Evolutionary conservation across 2,797 vertebrate genomes (phyloP).

Genomic region (Bothrops alternatus): DNA sequence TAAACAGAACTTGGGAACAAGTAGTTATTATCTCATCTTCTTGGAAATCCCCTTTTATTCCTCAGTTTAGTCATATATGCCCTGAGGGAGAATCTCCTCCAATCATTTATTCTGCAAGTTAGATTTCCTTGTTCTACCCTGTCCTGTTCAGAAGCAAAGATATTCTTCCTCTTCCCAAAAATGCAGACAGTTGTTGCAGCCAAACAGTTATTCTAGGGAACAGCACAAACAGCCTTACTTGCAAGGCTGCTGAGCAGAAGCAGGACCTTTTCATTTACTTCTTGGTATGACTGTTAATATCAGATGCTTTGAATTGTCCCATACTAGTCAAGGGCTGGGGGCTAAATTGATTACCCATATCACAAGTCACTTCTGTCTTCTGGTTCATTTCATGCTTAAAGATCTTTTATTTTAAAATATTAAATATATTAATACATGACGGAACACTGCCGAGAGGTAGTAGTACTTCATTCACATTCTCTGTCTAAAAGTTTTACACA

Average conservation of each 20-base stretch:
- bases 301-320: background rate
- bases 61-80: slow-evolving; percentile 19
- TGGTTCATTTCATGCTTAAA: slow-evolving; percentile 28
- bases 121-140: background rate
- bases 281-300: background rate
- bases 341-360: background rate
- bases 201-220: background rate
- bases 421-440: background rate
- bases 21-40: slow-evolving; percentile 12
- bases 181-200: background rate
- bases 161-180: background rate
- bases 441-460: background rate
- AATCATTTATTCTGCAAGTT: background rate
- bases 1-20: slow-evolving; percentile 17
- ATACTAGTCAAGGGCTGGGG: background rate
- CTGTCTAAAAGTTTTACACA: background rate
- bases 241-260: background rate
- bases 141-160: background rate
- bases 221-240: background rate
- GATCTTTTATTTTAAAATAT: slow-evolving; percentile 31
- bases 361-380: background rate
- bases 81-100: background rate
- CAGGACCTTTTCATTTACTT: background rate
- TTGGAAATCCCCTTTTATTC: slow-evolving; percentile 30
- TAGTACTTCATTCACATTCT: background rate